A percentile compares a stretch with the other conserved stretches of the same genome.
phyloP scores from a whole-genome alignment of 2,797 vertebrate genomes.

The Discoglossus pictus region DNA sequence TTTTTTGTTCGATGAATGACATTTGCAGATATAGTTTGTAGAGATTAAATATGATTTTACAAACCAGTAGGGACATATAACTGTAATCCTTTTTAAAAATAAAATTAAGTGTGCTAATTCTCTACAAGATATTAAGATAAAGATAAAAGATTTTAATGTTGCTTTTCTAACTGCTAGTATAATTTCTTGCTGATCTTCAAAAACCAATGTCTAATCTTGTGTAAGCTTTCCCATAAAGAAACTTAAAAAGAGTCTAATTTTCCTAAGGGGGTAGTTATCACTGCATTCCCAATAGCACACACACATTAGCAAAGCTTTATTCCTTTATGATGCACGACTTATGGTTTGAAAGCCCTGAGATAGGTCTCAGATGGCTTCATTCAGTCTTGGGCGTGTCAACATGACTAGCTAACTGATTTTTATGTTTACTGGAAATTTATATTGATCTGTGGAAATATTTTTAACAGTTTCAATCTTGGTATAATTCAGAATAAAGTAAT shows the following conservation, averaged over 20 bases:
- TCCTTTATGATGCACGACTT: conserved; percentile 45
- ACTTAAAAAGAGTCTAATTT: conserved; percentile 43
- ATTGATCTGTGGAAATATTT: conserved; percentile 37
- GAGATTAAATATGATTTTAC: no score
- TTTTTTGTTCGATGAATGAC: no score
- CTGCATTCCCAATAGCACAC: conserved; percentile 46
- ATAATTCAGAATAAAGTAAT: no score
- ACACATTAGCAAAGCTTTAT: conserved; percentile 50
- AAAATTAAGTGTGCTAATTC: conserved; percentile 12
- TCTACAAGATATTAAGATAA: conserved; percentile 18
- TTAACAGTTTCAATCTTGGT: conserved; percentile 23
- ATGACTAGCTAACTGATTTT: conserved; percentile 25
- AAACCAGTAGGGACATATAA: no score
- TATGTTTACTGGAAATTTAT: conserved; percentile 48
- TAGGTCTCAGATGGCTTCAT: conserved; percentile 44
- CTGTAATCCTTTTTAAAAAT: conserved; percentile 24
- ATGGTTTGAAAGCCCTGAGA: conserved; percentile 47
- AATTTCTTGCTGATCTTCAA: conserved; percentile 20
- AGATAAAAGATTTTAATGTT: conserved; percentile 4
- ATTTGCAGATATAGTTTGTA: no score
- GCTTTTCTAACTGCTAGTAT: conserved; percentile 8
- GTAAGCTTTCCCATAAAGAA: conserved; percentile 44
- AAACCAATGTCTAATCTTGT: conserved; percentile 28
- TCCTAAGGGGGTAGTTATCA: conserved; percentile 47
- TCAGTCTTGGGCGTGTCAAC: conserved; percentile 39